A percentile compares a stretch with the other conserved stretches of the same genome.
These are phyloP conservation scores for Drymonia ruficornis DNA, from an alignment of 2,888 invertebrate genomes.

Conservation along the genomic window DNA sequence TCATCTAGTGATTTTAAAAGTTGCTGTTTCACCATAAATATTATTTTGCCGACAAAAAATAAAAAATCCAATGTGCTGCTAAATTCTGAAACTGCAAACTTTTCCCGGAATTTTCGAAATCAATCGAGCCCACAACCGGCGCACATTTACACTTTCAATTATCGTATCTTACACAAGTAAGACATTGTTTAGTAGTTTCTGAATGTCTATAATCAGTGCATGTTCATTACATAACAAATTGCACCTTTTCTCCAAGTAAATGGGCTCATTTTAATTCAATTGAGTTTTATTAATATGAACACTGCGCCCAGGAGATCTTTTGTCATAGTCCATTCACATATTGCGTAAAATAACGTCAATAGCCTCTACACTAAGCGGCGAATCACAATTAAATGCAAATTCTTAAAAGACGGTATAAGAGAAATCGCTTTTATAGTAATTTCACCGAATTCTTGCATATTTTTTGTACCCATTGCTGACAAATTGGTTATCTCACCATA, in stretches of 20 bases:
- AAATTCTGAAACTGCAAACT: background rate
- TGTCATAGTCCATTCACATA: constrained; percentile 6
- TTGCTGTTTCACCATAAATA: no score
- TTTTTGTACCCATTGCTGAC: constrained; percentile 34
- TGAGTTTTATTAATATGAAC: background rate
- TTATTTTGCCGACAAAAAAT: no score
- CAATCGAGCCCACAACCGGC: background rate
- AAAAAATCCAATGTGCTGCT: background rate
- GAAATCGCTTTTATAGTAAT: constrained; percentile 49
- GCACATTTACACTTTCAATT: constrained; percentile 1
- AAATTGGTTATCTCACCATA: constrained; percentile 37
- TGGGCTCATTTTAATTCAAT: background rate
- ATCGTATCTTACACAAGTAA: background rate
- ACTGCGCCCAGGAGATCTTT: background rate
- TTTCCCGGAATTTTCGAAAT: constrained; percentile 1
- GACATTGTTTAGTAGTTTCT: constrained; percentile 3
- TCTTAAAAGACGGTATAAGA: constrained; percentile 17
- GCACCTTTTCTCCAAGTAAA: background rate
- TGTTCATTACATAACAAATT: background rate
- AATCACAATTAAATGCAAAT: constrained; percentile 39
- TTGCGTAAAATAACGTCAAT: constrained; percentile 17
- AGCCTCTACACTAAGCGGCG: constrained; percentile 16
- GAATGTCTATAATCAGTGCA: background rate
- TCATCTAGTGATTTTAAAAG: no score
- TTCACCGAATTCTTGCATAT: constrained; percentile 58